Conservation (phyloP, 2,113 vertebrate genomes). For the Paratilapia polleni region DNA sequence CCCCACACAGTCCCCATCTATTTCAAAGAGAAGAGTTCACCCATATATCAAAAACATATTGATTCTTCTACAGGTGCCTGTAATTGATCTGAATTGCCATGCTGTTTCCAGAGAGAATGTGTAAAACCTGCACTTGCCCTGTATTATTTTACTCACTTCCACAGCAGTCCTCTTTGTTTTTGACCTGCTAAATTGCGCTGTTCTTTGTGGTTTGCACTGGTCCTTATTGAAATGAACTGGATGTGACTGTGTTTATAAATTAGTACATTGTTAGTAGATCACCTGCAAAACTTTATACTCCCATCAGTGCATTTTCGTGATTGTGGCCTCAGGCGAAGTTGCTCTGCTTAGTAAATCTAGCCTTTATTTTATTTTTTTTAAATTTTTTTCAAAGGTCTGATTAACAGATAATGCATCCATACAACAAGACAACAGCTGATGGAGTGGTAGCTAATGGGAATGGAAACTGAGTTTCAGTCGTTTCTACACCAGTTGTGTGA, state of each 20-base stretch:
- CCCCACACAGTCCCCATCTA: neutral
- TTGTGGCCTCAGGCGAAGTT: neutral
- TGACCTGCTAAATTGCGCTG: neutral
- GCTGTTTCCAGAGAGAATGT: neutral
- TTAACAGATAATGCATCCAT: neutral
- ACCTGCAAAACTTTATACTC: neutral
- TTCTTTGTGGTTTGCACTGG: neutral
- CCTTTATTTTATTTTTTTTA: too few species aligned
- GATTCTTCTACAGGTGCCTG: neutral
- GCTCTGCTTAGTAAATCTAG: neutral
- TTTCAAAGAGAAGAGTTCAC: neutral
- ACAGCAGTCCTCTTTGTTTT: too few species aligned
- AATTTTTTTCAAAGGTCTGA: neutral
- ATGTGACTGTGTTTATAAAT: too few species aligned
- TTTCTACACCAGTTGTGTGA: neutral
- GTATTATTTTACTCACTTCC: neutral
- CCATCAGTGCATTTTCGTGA: neutral
- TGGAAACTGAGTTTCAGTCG: neutral
- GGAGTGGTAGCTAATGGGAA: neutral
- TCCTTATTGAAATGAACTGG: neutral
- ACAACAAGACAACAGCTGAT: neutral
- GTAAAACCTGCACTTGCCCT: neutral
- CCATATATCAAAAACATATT: neutral
- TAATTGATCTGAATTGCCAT: neutral
- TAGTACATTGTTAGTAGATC: neutral